phyloP scores from a whole-genome alignment of 2,113 vertebrate genomes.

The Marmota monax region DNA sequence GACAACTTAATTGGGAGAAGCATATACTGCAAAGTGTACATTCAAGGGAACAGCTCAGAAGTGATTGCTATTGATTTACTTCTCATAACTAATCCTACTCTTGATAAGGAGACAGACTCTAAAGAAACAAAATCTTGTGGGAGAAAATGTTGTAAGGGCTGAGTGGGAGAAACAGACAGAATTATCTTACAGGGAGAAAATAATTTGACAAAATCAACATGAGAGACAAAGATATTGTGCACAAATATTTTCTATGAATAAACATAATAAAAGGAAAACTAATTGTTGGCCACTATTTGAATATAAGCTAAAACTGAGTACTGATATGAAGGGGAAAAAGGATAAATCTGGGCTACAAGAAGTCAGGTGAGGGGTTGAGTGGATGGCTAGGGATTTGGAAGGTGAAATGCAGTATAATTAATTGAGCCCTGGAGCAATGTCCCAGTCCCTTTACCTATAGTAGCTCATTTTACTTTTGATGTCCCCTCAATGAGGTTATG shows the following conservation, averaged over 20 bases:
- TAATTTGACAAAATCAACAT: slow-evolving; percentile 3
- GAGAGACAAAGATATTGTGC: not conserved
- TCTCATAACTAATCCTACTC: slow-evolving; percentile 35
- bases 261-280: not conserved
- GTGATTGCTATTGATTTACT: slow-evolving; percentile 9
- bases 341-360: not conserved
- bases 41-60: slow-evolving; percentile 33
- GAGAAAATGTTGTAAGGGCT: slow-evolving; percentile 11
- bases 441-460: not conserved
- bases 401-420: not conserved
- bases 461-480: not conserved
- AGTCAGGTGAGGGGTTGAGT: too few species aligned
- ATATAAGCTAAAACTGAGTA: not conserved
- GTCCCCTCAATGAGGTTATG: not conserved
- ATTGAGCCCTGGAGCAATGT: not conserved
- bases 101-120: slow-evolving; percentile 21
- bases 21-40: not conserved
- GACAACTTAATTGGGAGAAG: not conserved
- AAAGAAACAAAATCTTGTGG: slow-evolving; percentile 32
- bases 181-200: not conserved
- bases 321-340: not conserved
- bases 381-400: not conserved
- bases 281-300: not conserved
- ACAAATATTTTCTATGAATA: slow-evolving; percentile 54
- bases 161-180: not conserved